Evolutionary conservation across 2,888 invertebrate species (phyloP), one percentile per base, ranked within the genome.

Genomic region (Perizoma flavofasciatum): DNA sequence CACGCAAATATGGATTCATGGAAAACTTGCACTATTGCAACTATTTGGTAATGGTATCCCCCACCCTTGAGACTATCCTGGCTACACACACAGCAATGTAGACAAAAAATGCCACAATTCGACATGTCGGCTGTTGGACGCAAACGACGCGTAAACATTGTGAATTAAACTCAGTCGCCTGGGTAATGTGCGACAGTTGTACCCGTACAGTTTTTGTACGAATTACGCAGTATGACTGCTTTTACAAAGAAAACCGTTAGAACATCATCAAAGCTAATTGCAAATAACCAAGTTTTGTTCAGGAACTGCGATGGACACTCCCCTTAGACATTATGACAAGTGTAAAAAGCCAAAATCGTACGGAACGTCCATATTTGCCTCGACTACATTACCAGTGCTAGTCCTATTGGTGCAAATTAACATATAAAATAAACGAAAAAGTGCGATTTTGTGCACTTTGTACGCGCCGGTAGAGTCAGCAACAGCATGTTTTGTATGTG

Each of bases 131-230:
- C 74, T 79, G 83, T 84, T 81, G 70, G 72, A 75, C 71, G 71
- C 75, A 81, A 86, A 85, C 83, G 80, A 77, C 73, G 79, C 86
- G 86, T 83, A 80, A 85, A 86, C 77, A 76, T 75, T 75, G 78
- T 76, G 79, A 80, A 86, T 84, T 85, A 86, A 86, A 81, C 82
- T 70, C 78, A 76, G 65, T 73, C 81, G 78, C 74, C 79, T 84
- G 81, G 77, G 80, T 77, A 77, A 79, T 71, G 74, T 76, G 75
- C 73, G 71, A 68, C 73, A 73, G 71, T 75, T 72, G 77, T 76
- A 73, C 58, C 59, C 67, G 70, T 56, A 67, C 51, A 40, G 59
- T 67, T 69, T 65, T 64, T 62, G 65, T 58, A 51, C 55, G 58
- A 55, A 59, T 60, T 68, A 66, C 58, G 62, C 58, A 58, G 44